These are phyloP conservation scores for Oxytorus armatus DNA, from an alignment of 2,888 invertebrate species.

Conservation along the genomic window DNA sequence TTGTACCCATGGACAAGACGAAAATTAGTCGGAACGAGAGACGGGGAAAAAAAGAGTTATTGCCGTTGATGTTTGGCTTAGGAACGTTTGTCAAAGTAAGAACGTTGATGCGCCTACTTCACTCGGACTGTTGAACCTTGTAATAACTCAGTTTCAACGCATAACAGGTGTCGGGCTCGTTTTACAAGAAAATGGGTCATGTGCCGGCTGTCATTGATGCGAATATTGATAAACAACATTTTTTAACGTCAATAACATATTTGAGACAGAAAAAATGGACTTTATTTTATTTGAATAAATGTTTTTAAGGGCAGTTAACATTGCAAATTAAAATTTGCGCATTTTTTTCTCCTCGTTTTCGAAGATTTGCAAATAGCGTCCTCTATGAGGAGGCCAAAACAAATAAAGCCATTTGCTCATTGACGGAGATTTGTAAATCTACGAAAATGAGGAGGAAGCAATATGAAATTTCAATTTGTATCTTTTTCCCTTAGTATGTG, in stretches of 20 bases:
- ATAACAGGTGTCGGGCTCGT: conserved; percentile 19
- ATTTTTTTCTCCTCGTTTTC: no score
- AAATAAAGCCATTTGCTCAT: no score
- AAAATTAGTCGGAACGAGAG: conserved; percentile 80
- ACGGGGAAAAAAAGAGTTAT: conserved; percentile 69
- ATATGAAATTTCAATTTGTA: no score
- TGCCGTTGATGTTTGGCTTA: conserved; percentile 76
- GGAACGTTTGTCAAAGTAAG: conserved; percentile 68
- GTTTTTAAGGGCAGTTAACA: not conserved
- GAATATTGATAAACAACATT: not conserved
- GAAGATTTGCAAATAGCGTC: no score
- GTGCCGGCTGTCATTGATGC: not conserved
- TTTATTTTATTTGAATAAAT: conserved; percentile 26
- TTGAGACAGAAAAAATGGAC: not conserved
- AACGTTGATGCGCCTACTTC: conserved; percentile 63
- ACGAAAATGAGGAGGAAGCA: no score
- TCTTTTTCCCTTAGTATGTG: no score
- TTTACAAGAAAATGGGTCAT: conserved; percentile 7
- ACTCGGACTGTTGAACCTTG: conserved; percentile 68
- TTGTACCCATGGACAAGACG: conserved; percentile 80
- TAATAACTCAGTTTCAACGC: conserved; percentile 66
- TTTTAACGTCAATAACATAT: not conserved
- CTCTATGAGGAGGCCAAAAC: no score
- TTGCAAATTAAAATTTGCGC: no score
- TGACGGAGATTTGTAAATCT: no score